Evolutionary conservation across 2,113 vertebrate species (phyloP), one percentile per base, ranked within the genome.

Genomic region (Coregonus clupeaformis): DNA sequence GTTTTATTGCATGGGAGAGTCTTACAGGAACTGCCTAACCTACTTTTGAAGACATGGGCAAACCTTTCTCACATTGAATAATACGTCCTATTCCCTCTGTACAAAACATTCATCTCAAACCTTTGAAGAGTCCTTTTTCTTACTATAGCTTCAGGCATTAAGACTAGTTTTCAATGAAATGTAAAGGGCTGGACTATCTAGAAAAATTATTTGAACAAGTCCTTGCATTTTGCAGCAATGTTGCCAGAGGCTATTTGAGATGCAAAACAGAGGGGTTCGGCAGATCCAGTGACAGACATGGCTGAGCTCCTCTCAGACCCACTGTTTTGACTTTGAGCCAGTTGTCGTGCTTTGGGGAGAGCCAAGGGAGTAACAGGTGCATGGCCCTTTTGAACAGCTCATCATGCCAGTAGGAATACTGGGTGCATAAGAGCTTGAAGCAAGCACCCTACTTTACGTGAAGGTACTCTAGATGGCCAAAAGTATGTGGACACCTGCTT

Each of bases 281-380:
- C 20, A 30, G 60, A 76, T 79, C 30, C 63, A 49, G 6, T 69
- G 66, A 69, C 68, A 63, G 77, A 77, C 68, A 27, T 32, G 65
- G 36, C 30, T 69, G 71, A 74, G 84, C 78, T 71, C n/a, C 77
- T 71, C n/a, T 84, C 47, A 74, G 71, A 73, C 72, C 49, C 3
- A 42, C 47, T 7, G 62, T 57, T 80, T 78, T 73, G 11, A 77
- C 47, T 80, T 78, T 71, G 7, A 77, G 65, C 63, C 82, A 85
- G 87, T 87, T 85, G 84, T 83, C 80, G 82, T 69, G 76, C 75
- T 83, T 76, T 72, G 65, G 74, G 77, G 49, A 47, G 72, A 79
- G 80, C 79, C 82, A 76, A 72, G 77, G 76, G 62, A 74, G 68
- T 62, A 87, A 90, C 91, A 92, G 90, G 90, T 92, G 91, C 52